Base-by-base conservation (phyloP, 2,113 vertebrate genomes). In the Erpornis zantholeuca region DNA sequence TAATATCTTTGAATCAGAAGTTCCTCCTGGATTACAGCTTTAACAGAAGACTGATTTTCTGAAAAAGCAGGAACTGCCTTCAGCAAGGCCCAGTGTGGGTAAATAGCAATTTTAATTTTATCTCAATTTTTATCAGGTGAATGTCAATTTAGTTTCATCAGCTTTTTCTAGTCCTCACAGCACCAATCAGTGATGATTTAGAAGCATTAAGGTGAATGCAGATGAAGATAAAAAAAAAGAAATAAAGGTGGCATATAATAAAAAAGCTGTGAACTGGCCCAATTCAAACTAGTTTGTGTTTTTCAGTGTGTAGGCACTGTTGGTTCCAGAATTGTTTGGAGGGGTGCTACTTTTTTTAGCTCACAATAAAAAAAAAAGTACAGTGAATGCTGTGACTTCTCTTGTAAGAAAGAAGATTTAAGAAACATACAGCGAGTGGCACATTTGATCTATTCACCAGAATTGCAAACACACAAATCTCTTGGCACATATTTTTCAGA, bases 401-500 rank as follows among this genome's bases (percentile, higher is more conserved):
- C 28, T 11, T 81, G 35, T 66, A 81, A 86, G 56, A 91, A 91
- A 72, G 38, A 80, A 82, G 77, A 76, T 66, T 84, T 94, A 84
- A 82, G 57, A 91, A 86, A 70, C 29, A 73, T 49, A 61, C 9
- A 73, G 42, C 76, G 15, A 89, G 33, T 42, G n/a, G 23, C 40
- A 83, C 60, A 71, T 94, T 84, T 76, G 56, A 92, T 96, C 49
- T 96, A 16, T 87, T 87, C 38, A 92, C 31, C n/a, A 92, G 60
- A 96, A 78, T 2, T 81, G 42, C 78, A 89, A 94, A 72, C 31
- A 75, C 38, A 72, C n/a, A 91, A 47, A 92, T 89, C 65, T 61
- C 72, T 76, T 57, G 40, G 23, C 68, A 92, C 1, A 1, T 80
- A 47, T 89, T 95, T 96, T 95, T 44, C 71, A 78, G 50, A 70